phyloP scores from a whole-genome alignment of 2,113 vertebrate species.

The Heliornis fulica region DNA sequence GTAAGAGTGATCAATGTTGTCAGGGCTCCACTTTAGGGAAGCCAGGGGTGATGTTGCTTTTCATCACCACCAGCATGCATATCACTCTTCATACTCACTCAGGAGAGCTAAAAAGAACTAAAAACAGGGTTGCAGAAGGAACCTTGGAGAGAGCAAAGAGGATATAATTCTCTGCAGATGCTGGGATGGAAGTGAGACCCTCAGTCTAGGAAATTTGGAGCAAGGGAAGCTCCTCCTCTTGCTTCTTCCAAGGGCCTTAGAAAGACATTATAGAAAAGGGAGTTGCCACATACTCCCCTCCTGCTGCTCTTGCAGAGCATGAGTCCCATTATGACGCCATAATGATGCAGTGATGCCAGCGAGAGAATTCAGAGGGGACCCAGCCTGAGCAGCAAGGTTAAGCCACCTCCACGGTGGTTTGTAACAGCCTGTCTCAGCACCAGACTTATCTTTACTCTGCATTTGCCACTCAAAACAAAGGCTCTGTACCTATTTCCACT shows the following conservation, averaged over 20 bases:
- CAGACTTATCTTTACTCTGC: background rate
- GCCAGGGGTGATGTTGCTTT: background rate
- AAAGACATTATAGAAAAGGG: background rate
- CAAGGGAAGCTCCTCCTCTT: background rate
- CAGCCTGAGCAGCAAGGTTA: background rate
- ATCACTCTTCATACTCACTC: background rate
- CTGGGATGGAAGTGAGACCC: background rate
- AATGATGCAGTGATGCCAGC: background rate
- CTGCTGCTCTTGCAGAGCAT: background rate
- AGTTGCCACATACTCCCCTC: background rate
- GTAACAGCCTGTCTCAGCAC: fast-evolving
- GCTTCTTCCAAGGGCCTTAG: background rate
- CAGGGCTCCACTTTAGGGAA: background rate
- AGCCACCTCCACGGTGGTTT: fast-evolving
- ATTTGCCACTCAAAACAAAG: background rate
- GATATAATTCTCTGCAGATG: background rate
- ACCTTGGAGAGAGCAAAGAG: background rate
- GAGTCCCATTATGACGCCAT: background rate
- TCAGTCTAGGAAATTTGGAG: background rate
- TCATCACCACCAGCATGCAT: background rate
- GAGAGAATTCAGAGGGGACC: background rate
- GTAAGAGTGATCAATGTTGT: conserved; percentile 22
- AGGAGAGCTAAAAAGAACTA: background rate
- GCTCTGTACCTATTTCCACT: background rate
- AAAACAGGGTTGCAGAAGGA: background rate